Conservation (phyloP, 2,888 invertebrate genomes). For the Andrena haemorrhoa region DNA sequence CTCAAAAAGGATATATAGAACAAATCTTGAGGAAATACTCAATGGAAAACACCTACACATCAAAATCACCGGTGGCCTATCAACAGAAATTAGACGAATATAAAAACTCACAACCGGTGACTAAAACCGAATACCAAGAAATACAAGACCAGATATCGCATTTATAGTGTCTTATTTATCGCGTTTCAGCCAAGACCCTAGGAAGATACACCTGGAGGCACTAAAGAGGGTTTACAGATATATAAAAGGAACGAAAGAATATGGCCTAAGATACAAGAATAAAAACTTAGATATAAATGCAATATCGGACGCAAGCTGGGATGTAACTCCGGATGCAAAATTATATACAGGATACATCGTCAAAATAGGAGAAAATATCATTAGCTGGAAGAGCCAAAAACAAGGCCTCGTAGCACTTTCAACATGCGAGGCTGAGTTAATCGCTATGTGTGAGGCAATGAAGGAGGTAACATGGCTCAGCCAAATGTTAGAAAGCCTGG, state of each 20-base stretch:
- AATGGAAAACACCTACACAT: background rate
- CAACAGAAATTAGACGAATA: background rate
- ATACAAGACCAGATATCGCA: slow-evolving; percentile 23
- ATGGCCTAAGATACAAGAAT: background rate
- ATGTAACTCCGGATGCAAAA: background rate
- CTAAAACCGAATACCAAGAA: slow-evolving; percentile 1
- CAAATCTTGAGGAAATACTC: background rate
- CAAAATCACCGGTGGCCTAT: background rate
- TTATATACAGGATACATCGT: slow-evolving; percentile 12
- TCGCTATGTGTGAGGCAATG: slow-evolving; percentile 23
- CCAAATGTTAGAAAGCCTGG: background rate
- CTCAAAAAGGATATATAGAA: background rate
- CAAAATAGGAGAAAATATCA: slow-evolving; percentile 19
- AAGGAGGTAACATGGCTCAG: background rate
- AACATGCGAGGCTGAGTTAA: slow-evolving; percentile 22
- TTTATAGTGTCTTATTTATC: background rate
- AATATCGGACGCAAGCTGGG: slow-evolving; percentile 11
- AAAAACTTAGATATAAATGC: background rate
- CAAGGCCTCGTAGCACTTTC: slow-evolving; percentile 18
- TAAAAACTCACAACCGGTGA: background rate
- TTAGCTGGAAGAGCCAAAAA: slow-evolving; percentile 20
- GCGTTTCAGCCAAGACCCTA: slow-evolving; percentile 13
- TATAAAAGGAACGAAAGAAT: slow-evolving; percentile 12
- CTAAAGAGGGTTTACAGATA: slow-evolving; percentile 32
- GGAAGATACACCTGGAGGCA: slow-evolving; percentile 10